Conservation (phyloP, 1,140 invertebrate species). For the Sipha flava region DNA sequence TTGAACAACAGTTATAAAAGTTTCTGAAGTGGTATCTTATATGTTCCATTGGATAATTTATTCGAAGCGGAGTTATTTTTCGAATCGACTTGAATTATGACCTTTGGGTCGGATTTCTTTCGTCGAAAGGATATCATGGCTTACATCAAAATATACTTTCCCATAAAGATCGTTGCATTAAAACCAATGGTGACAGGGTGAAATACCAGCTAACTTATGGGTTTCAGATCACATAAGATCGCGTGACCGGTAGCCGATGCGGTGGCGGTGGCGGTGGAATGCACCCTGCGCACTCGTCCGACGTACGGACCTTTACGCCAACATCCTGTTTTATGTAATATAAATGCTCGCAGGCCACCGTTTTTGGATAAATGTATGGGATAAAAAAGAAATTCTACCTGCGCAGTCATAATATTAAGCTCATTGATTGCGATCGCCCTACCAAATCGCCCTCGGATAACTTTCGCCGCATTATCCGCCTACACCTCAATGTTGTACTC, state of each 20-base stretch:
- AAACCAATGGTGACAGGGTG: neutral
- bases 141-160: neutral
- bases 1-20: neutral
- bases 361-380: constrained; percentile 1
- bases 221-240: neutral
- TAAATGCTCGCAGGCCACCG: neutral
- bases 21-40: neutral
- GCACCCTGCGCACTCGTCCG: neutral
- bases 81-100: constrained; percentile 1
- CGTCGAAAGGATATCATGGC: neutral
- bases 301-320: too few species aligned
- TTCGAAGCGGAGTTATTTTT: neutral
- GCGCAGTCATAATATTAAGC: neutral
- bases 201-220: constrained; percentile 7
- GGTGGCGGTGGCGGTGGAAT: too few species aligned
- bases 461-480: too few species aligned
- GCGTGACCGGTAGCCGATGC: neutral
- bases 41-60: neutral
- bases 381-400: neutral
- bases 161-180: neutral
- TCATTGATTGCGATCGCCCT: too few species aligned
- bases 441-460: too few species aligned
- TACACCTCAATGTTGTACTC: too few species aligned
- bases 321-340: too few species aligned
- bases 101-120: neutral